Percentiles rank a stretch among this genome's conserved stretches.
phyloP scores from a whole-genome alignment of 2,888 invertebrate species.

The Euproctis similis region DNA sequence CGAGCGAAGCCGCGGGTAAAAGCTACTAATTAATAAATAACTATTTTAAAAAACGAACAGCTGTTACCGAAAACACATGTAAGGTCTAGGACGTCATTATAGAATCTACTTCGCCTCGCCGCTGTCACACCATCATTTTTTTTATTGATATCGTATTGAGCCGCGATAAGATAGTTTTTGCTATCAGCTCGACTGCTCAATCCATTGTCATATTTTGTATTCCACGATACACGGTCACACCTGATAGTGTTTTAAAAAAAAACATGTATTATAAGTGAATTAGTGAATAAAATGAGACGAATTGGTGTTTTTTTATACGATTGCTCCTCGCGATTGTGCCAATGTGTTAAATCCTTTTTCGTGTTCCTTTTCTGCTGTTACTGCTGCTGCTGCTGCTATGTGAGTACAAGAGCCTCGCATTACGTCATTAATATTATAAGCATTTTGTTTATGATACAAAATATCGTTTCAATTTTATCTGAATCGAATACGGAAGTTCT shows the following conservation, averaged over 20 bases:
- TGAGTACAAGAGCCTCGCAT: no score
- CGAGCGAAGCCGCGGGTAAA: no score
- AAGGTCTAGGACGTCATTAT: conserved; percentile 35
- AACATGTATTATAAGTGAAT: no score
- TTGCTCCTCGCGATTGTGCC: conserved; percentile 31
- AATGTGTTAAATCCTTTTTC: conserved; percentile 32
- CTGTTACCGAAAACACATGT: no score
- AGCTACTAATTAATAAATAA: no score
- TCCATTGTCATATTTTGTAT: conserved; percentile 39
- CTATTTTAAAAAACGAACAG: no score
- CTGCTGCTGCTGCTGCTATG: conserved; percentile 42
- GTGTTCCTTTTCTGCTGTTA: conserved; percentile 22
- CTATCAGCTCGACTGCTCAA: conserved; percentile 34
- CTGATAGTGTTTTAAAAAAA: conserved; percentile 20
- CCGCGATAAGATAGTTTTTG: conserved; percentile 56
- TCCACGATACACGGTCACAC: conserved; percentile 28
- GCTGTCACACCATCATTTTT: conserved; percentile 21
- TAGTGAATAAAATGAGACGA: conserved; percentile 40
- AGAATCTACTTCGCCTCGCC: not conserved
- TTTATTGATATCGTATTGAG: conserved; percentile 58
- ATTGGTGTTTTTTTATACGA: conserved; percentile 31
- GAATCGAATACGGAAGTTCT: no score
- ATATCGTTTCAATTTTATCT: no score
- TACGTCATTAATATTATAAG: no score
- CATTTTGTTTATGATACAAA: no score